Base-by-base conservation (phyloP, 2,888 invertebrate genomes). In the Oxyscelio sp. region DNA sequence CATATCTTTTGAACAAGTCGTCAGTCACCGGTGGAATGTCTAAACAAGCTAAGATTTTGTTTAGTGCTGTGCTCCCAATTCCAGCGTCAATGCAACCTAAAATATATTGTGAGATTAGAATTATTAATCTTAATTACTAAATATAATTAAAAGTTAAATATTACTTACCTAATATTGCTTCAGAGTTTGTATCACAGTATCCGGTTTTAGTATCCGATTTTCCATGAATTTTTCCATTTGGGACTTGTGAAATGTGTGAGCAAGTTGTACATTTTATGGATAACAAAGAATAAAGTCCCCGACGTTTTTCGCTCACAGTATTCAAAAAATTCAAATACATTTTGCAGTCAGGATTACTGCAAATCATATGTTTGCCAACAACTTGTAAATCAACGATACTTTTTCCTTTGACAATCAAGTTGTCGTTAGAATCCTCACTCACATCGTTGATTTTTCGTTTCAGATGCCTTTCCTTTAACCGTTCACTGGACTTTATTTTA, bases 1-100 rank as follows among this genome's bases (percentile, higher is more conserved):
- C 86, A 58, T 87, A 87, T 31, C 79, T 66, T 58, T 87, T 22
- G 59, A 17, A 13, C 13, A 40, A 11, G 65, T 56, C 5, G 87
- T 59, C 4, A 5, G 4, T 4, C 4, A 27, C 6, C 4, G 66
- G 4, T 31, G 87, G 85, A 38, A 87, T 74, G 58, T 87, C 74
- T 19, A 83, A 27, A 65, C 85, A 86, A 15, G 87, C 6, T 43
- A 43, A 43, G 3, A 43, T 15, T 43, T 43, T 43, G 9, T 43
- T 43, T 43, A 43, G 9, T 15, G 43, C 43, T n/a, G 43, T 43
- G 9, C 6, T 4, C 4, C 43, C 43, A 11, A 43, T 11, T 15
- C 43, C 43, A 43, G 43, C 43, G 9, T 43, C 43, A 43, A 43
- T 43, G 13, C 5, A 6, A 15, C 43, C 43, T 43, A 11, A 5